Conservation (phyloP, 1,140 invertebrate genomes). For the Leucophenga varia region DNA sequence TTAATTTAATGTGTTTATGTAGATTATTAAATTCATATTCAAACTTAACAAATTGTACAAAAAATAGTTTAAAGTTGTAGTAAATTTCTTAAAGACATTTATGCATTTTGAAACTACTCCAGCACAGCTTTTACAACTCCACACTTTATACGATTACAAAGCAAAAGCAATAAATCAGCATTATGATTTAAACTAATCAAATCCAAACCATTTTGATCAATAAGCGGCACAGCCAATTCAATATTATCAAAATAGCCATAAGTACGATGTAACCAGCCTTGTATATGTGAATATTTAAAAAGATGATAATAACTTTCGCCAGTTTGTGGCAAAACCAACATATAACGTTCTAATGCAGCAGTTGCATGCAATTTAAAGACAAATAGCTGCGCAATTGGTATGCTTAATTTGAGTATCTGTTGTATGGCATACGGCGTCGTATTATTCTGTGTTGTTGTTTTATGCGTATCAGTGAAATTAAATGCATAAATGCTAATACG, state of each 20-base stretch:
- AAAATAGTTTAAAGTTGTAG: no score
- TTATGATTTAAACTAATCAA: no score
- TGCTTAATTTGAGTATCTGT: slow-evolving; percentile 26
- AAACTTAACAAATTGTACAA: no score
- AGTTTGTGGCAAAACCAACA: slow-evolving; percentile 27
- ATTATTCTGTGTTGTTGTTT: neutral
- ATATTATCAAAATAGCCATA: slow-evolving; percentile 30
- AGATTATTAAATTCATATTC: no score
- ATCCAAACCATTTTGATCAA: no score
- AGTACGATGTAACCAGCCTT: slow-evolving; percentile 36
- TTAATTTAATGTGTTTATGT: no score
- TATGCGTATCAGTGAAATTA: neutral
- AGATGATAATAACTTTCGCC: slow-evolving; percentile 32
- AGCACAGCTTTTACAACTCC: no score
- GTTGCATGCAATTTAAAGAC: slow-evolving; percentile 19
- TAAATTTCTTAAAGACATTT: no score
- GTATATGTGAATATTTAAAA: slow-evolving; percentile 29
- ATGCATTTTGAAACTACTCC: no score
- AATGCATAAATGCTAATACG: slow-evolving; percentile 27
- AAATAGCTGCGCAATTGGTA: slow-evolving; percentile 15
- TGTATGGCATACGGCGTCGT: neutral
- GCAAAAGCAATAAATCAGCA: no score
- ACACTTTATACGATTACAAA: no score
- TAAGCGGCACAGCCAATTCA: slow-evolving; percentile 27
- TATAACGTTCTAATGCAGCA: slow-evolving; percentile 16